Conservation (phyloP, 2,888 invertebrate species). For the Dexiosoma caninum region DNA sequence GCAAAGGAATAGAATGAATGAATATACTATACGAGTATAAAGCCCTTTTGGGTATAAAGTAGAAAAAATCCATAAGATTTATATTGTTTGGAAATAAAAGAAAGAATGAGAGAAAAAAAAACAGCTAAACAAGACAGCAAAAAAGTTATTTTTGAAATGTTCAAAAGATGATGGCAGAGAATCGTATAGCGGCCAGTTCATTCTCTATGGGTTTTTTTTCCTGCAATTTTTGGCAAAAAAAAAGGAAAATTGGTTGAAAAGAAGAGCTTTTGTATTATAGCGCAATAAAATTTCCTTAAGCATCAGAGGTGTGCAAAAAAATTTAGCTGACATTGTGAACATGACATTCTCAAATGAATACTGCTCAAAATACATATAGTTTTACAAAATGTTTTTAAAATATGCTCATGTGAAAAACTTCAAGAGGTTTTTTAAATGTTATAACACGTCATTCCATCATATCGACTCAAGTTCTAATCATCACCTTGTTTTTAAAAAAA, state of each 20-base stretch:
- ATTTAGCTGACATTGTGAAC: not conserved
- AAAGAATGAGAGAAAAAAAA: not conserved
- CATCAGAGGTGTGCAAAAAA: not conserved
- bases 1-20: not conserved
- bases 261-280: constrained; percentile 6
- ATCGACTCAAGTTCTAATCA: no score
- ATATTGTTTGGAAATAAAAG: constrained; percentile 20
- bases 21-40: constrained; percentile 15
- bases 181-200: constrained; percentile 5
- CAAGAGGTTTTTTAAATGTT: no score
- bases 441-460: no score
- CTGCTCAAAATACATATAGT: not conserved
- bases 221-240: not conserved
- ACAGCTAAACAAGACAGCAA: not conserved
- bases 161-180: constrained; percentile 30
- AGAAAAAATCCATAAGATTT: constrained; percentile 56
- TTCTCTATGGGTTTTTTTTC: not conserved
- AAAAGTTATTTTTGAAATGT: constrained; percentile 10
- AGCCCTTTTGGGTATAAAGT: constrained; percentile 49
- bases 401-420: no score
- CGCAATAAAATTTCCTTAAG: constrained; percentile 6
- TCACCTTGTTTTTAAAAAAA: no score
- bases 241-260: not conserved
- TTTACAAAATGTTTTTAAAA: no score
- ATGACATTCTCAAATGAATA: not conserved